Evolutionary conservation across 2,797 vertebrate species (phyloP), one percentile per base, ranked within the genome.

Genomic region (Salarias fasciatus): DNA sequence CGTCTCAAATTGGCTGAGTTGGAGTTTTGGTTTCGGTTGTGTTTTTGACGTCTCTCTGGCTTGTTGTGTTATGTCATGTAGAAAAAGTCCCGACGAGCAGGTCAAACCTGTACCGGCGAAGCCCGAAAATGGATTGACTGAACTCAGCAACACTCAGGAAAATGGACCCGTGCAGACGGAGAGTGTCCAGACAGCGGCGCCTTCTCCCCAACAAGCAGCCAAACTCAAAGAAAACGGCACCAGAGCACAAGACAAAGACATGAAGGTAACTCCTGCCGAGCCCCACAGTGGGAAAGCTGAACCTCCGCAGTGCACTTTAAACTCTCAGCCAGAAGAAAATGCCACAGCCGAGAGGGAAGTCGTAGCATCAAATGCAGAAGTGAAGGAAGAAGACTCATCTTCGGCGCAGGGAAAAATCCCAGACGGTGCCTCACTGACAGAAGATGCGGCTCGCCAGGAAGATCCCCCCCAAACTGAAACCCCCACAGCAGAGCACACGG

Each of bases 111-210:
- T 36, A 24, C 59, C 51, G 42, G 28, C 46, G 53, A 81, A 77
- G 63, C 76, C 74, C 24, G 74, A 74, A 33, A 67, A 54, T 1
- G 53, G 44, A 13, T 70, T 70, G 36, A 33, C 33, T 1, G 58
- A 77, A 47, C 33, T 44, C 43, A 65, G 7, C 6, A 73, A 67
- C 55, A 53, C 54, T 78, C 88, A 73, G 77, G 87, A 89, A 79
- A 89, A 86, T 24, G 86, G 86, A 56, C 71, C 64, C 11, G 37
- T 57, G 57, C 64, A 68, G 45, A 75, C 53, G 31, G 76, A 72
- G 43, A 50, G 13, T 46, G 1, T 18, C n/a, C 66, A 63, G 29
- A 55, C 58, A 2, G 48, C 18, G 1, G 11, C 38, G 0, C 15
- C 41, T 8, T 65, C 69, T 45, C 60, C 75, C 7, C 13, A 6